Base-by-base conservation (phyloP, 1,140 invertebrate genomes). In the Euwallacea similis region DNA sequence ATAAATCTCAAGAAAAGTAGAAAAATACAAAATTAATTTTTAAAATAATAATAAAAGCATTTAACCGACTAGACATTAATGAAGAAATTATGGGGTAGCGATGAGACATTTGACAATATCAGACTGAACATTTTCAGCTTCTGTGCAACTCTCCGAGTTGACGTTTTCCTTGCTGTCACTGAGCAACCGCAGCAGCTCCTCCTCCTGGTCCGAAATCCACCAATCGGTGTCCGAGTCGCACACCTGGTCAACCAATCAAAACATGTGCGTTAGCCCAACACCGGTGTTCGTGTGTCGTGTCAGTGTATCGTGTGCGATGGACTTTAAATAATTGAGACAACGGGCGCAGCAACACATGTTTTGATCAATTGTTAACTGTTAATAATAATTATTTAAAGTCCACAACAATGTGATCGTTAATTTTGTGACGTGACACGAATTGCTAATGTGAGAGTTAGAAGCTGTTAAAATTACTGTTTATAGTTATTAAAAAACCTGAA, bases 121-220 rank as follows among this genome's bases (percentile, higher is more conserved):
- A 62, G 79, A 74, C 73, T 78, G 81, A 65, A 84, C 66, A 74
- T 83, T 81, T 81, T 84, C 83, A 16, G 55, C 63, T 69, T 83
- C 83, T 66, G 80, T 80, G 56, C 78, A 75, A 66, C 67, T 62
- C 66, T 80, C 79, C 60, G 75, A 77, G 68, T 78, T 79, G 68
- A 82, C 73, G 74, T 81, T 81, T 72, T 82, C 80, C 67, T 78
- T 76, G 77, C 81, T 82, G 76, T 79, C 79, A 72, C 79, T 81
- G 76, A 89, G 85, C 75, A 89, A 84, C 76, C 89, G 89, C 76
- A 92, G 86, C 62, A 93, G 84, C 82, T 93, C 91, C 74, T 93
- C 91, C 81, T 93, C 91, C 83, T 92, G 90, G 82, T 92, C 90
- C 43, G 91, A 92, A 75, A 89, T 87, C 82, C 89, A 88, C 86